Percentiles rank a stretch among this genome's conserved stretches.
phyloP scores from a whole-genome alignment of 2,113 vertebrate genomes.

The human (Homo sapiens) region GRCh38 chr17:62502501-62503000 shows the following conservation, averaged over 20 bases:
- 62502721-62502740: background rate
- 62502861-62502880: constrained; percentile 5
- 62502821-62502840: constrained; percentile 32
- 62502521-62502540: background rate
- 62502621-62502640: background rate
- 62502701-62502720: background rate
- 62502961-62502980: background rate
- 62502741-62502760: background rate
- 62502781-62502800: constrained; percentile 7
- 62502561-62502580: background rate
- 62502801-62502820: background rate
- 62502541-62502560: background rate
- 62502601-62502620: constrained; percentile 27
- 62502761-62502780: background rate
- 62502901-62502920: background rate
- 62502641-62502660: background rate
- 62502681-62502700: background rate
- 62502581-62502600: background rate
- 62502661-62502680: background rate
- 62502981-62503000: background rate
- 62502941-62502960: background rate
- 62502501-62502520: background rate
- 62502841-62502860: background rate
- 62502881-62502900: background rate
- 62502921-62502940: background rate